phyloP scores from a whole-genome alignment of 2,888 invertebrate species.

The Dexiosoma caninum region DNA sequence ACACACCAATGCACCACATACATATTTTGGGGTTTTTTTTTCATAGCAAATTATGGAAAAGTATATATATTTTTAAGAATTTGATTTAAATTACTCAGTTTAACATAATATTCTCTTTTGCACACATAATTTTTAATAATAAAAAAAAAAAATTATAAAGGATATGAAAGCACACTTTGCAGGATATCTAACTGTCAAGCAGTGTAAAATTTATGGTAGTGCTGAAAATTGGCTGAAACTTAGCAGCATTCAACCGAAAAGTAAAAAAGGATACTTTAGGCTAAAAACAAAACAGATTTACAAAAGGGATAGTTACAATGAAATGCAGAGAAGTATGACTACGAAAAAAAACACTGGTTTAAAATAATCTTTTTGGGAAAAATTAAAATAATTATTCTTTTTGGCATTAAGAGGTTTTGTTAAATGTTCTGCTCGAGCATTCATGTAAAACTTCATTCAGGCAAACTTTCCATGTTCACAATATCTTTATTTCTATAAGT shows the following conservation, averaged over 20 bases:
- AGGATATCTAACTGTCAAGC: conserved; percentile 59
- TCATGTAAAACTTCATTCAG: too few species aligned
- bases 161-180: conserved; percentile 32
- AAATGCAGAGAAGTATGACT: neutral
- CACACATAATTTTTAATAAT: neutral
- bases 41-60: too few species aligned
- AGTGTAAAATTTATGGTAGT: conserved; percentile 54
- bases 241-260: conserved; percentile 27
- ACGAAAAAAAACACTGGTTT: neutral
- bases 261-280: neutral
- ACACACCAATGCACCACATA: neutral
- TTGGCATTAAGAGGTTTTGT: too few species aligned
- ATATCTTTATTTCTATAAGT: too few species aligned
- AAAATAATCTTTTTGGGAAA: neutral
- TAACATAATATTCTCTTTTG: neutral
- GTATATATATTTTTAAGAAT: too few species aligned
- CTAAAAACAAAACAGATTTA: neutral
- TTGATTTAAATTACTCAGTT: too few species aligned
- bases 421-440: too few species aligned
- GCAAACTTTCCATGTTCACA: too few species aligned
- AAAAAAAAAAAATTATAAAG: neutral
- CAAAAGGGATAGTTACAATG: neutral
- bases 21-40: too few species aligned
- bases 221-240: conserved; percentile 51
- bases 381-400: neutral